A percentile compares a stretch with the other conserved stretches of the same genome.
phyloP scores from a whole-genome alignment of 2,888 invertebrate species.

The Lobophora halterata region DNA sequence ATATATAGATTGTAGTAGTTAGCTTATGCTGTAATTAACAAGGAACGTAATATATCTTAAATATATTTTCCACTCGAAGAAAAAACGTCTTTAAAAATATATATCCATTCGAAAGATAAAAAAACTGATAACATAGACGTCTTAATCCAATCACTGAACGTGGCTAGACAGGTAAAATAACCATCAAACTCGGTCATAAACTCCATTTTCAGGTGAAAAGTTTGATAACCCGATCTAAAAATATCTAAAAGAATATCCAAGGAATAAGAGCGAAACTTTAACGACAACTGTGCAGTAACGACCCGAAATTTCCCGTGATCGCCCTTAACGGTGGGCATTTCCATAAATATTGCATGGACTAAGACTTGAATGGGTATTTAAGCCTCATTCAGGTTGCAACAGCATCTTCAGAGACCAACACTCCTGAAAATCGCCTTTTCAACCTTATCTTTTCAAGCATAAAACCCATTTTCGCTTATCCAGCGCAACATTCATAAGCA shows the following conservation, averaged over 20 bases:
- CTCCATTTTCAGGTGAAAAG: constrained; percentile 5
- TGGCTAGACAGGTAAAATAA: constrained; percentile 12
- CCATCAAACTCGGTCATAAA: constrained; percentile 2
- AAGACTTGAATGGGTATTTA: constrained; percentile 58
- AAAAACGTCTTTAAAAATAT: too few species aligned
- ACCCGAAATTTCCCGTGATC: constrained; percentile 28
- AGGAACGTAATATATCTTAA: too few species aligned
- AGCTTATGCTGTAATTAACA: too few species aligned
- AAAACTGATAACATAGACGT: too few species aligned
- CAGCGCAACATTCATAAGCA: constrained; percentile 5
- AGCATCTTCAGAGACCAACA: constrained; percentile 29
- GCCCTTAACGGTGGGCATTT: constrained; percentile 42
- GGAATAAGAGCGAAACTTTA: constrained; percentile 17
- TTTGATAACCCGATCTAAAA: constrained; percentile 7
- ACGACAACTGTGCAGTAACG: constrained; percentile 28
- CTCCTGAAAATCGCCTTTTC: constrained; percentile 17
- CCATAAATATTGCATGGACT: constrained; percentile 56
- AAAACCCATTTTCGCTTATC: constrained; percentile 22
- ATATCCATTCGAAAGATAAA: too few species aligned
- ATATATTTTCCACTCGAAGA: too few species aligned
- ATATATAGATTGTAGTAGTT: too few species aligned
- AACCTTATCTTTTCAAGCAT: not conserved
- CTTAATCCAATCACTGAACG: too few species aligned
- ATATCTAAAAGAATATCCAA: constrained; percentile 14
- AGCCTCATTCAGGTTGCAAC: constrained; percentile 52